phyloP scores from a whole-genome alignment of 2,888 invertebrate species.

The Coleophora flavipennella region DNA sequence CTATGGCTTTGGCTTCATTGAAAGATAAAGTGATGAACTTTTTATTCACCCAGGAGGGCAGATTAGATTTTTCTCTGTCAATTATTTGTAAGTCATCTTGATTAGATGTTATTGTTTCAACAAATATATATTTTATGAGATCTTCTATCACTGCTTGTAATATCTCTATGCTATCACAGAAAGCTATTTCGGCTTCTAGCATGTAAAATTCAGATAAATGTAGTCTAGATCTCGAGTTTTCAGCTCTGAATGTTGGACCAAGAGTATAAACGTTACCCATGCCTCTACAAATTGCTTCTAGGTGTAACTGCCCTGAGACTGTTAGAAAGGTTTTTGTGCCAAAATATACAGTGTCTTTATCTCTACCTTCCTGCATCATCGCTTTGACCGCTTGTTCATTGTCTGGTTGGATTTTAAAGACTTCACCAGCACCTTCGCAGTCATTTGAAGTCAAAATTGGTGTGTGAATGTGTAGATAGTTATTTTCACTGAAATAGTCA shows the following conservation, averaged over 20 bases:
- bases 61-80: constrained; percentile 53
- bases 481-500: constrained; percentile 77
- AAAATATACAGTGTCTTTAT: constrained; percentile 82
- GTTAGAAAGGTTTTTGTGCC: constrained; percentile 86
- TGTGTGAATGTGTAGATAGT: constrained; percentile 85
- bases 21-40: constrained; percentile 78
- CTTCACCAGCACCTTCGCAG: constrained; percentile 98
- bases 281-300: constrained; percentile 88
- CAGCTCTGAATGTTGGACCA: constrained; percentile 95
- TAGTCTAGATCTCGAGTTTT: constrained; percentile 88
- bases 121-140: constrained; percentile 78
- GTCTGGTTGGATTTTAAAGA: constrained; percentile 83
- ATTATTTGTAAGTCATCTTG: constrained; percentile 72
- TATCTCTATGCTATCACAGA: constrained; percentile 76
- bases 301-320: constrained; percentile 96
- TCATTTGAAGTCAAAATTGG: constrained; percentile 96
- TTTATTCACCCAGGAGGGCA: constrained; percentile 71
- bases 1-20: constrained; percentile 78
- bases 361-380: constrained; percentile 75
- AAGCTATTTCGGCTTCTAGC: constrained; percentile 94
- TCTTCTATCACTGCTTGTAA: constrained; percentile 78
- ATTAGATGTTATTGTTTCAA: constrained; percentile 72
- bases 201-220: constrained; percentile 98
- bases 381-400: constrained; percentile 72
- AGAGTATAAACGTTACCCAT: constrained; percentile 92